Percentiles rank a stretch among this genome's conserved stretches.
These are phyloP conservation scores for Numenius arquata DNA, from an alignment of 2,113 vertebrate species.

Conservation along the genomic window DNA sequence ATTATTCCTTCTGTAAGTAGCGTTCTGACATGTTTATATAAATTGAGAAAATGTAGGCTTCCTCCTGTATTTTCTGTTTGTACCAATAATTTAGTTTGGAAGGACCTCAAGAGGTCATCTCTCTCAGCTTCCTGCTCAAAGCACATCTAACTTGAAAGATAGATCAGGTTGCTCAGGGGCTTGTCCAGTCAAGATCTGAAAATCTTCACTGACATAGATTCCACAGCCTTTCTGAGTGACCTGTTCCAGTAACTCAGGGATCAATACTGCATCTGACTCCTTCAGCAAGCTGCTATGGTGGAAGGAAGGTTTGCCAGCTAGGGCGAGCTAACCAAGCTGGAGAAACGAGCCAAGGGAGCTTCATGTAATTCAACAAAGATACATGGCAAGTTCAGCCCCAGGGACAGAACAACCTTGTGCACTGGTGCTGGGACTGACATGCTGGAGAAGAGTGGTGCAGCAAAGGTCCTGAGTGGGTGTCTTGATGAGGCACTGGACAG, in stretches of 20 bases:
- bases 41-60: background rate
- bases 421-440: background rate
- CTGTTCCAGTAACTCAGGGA: background rate
- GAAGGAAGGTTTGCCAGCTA: background rate
- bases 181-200: background rate
- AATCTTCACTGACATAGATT: background rate
- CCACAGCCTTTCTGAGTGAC: background rate
- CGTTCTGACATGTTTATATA: background rate
- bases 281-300: background rate
- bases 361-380: background rate
- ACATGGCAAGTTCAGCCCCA: background rate
- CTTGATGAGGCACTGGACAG: background rate
- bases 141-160: background rate
- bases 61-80: background rate
- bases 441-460: background rate
- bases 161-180: background rate
- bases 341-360: background rate
- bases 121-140: background rate
- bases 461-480: background rate
- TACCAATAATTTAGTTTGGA: background rate
- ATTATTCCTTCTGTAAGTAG: background rate
- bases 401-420: background rate
- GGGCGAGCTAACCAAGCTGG: background rate
- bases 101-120: background rate
- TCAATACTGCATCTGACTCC: background rate